Percentiles rank a stretch among this genome's conserved stretches.
These are phyloP conservation scores for Spodoptera frugiperda DNA, from an alignment of 1,140 invertebrate species.

Conservation along the genomic window DNA sequence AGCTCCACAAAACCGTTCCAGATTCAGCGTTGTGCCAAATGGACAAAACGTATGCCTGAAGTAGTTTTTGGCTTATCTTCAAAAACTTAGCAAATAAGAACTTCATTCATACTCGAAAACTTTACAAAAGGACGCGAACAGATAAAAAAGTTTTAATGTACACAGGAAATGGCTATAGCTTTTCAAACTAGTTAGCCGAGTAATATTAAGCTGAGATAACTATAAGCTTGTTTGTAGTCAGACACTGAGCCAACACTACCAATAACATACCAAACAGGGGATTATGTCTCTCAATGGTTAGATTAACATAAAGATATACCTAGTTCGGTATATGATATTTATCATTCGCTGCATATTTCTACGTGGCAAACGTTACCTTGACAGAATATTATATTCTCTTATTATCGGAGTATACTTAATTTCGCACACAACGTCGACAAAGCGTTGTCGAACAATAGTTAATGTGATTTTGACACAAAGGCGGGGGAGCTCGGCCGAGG, in stretches of 20 bases:
- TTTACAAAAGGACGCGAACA: conserved; percentile 24
- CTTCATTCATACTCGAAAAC: conserved; percentile 41
- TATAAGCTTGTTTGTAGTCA: not conserved
- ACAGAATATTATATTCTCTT: conserved; percentile 27
- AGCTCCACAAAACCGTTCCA: conserved; percentile 11
- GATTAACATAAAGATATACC: too few species aligned
- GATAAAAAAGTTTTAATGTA: conserved; percentile 50
- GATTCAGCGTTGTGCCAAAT: conserved; percentile 30
- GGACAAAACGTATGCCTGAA: conserved; percentile 40
- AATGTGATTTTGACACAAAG: conserved; percentile 71
- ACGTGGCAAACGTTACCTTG: not conserved
- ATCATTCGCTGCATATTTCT: not conserved
- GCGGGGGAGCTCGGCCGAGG: conserved; percentile 51
- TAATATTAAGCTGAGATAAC: conserved; percentile 11
- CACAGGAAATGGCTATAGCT: conserved; percentile 39
- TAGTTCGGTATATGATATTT: too few species aligned
- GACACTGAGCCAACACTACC: not conserved
- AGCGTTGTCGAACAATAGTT: conserved; percentile 63
- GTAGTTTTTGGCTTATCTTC: conserved; percentile 41
- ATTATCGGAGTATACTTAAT: conserved; percentile 34
- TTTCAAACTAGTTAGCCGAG: conserved; percentile 22
- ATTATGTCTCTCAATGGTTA: not conserved
- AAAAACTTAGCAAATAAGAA: conserved; percentile 42
- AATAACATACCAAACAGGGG: not conserved
- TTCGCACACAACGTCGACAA: conserved; percentile 55